phyloP scores from a whole-genome alignment of 2,888 invertebrate genomes.

The Drosophila paracracens region DNA sequence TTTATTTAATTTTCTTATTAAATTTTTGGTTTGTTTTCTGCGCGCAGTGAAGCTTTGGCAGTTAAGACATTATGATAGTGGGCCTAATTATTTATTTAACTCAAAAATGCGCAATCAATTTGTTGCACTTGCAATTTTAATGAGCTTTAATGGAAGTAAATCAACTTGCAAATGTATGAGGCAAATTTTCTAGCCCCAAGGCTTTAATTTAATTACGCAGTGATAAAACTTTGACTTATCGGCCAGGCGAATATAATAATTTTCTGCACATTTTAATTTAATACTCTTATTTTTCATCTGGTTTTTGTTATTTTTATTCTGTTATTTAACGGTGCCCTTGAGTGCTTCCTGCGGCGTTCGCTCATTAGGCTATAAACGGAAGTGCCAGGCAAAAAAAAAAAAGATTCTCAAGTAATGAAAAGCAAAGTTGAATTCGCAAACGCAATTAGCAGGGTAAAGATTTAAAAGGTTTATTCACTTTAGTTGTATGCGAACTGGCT shows the following conservation, averaged over 20 bases:
- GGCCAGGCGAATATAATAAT: slow-evolving; percentile 23
- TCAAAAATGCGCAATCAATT: not conserved
- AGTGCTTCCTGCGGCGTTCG: slow-evolving; percentile 72
- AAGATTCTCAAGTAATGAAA: slow-evolving; percentile 52
- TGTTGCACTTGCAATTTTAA: slow-evolving; percentile 1
- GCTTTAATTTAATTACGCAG: slow-evolving; percentile 44
- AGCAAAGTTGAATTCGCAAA: slow-evolving; percentile 36
- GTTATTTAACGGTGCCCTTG: slow-evolving; percentile 52
- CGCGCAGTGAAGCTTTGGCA: not conserved
- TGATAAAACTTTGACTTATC: slow-evolving; percentile 14
- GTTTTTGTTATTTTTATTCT: slow-evolving; percentile 19
- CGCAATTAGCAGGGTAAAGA: slow-evolving; percentile 48
- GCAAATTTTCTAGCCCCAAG: not conserved
- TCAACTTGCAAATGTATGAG: not conserved
- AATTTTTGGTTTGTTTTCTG: slow-evolving; percentile 82
- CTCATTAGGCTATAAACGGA: slow-evolving; percentile 66
- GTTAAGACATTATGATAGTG: not conserved
- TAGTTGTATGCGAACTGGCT: slow-evolving; percentile 41
- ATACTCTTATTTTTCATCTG: slow-evolving; percentile 6
- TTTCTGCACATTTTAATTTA: slow-evolving; percentile 30
- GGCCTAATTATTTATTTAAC: not conserved
- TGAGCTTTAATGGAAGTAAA: not conserved
- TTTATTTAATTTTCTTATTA: not conserved
- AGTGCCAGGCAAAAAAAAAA: slow-evolving; percentile 27
- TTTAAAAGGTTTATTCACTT: slow-evolving; percentile 76